phyloP scores from a whole-genome alignment of 1,140 invertebrate species.

The Musca domestica region DNA sequence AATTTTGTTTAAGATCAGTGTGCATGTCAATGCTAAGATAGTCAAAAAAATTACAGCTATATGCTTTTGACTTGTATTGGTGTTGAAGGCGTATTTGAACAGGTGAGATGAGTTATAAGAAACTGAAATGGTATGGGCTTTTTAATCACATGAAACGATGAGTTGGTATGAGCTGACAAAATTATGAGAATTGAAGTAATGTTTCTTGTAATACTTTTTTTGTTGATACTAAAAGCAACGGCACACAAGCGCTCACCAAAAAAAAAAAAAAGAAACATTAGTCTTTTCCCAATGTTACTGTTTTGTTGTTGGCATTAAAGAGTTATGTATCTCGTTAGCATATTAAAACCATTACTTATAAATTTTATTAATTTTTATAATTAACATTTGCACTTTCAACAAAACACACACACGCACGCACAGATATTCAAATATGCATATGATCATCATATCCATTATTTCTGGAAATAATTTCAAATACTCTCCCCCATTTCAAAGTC shows the following conservation, averaged over 20 bases:
- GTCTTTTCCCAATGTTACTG: too few species aligned
- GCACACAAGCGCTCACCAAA: not conserved
- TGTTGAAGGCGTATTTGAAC: not conserved
- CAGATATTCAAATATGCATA: not conserved
- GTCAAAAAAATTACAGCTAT: not conserved
- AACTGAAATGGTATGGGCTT: not conserved
- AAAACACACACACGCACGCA: not conserved
- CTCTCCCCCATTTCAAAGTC: not conserved
- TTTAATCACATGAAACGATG: too few species aligned
- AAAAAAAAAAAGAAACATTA: too few species aligned
- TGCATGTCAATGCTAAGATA: too few species aligned
- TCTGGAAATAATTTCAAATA: not conserved
- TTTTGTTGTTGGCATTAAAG: too few species aligned
- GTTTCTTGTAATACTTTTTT: not conserved
- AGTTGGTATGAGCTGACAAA: not conserved
- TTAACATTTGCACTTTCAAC: slow-evolving; percentile 14
- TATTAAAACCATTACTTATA: slow-evolving; percentile 19
- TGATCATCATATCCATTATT: slow-evolving; percentile 6
- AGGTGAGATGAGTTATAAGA: slow-evolving; percentile 6
- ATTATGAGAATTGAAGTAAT: not conserved
- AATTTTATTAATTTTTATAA: slow-evolving; percentile 20
- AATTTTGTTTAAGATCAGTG: too few species aligned
- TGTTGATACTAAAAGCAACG: slow-evolving; percentile 8
- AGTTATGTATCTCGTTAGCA: slow-evolving; percentile 11
- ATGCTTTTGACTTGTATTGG: not conserved